A percentile compares a stretch with the other conserved stretches of the same genome.
Conservation (phyloP, 2,113 vertebrate species). For the Callipepla squamata region DNA sequence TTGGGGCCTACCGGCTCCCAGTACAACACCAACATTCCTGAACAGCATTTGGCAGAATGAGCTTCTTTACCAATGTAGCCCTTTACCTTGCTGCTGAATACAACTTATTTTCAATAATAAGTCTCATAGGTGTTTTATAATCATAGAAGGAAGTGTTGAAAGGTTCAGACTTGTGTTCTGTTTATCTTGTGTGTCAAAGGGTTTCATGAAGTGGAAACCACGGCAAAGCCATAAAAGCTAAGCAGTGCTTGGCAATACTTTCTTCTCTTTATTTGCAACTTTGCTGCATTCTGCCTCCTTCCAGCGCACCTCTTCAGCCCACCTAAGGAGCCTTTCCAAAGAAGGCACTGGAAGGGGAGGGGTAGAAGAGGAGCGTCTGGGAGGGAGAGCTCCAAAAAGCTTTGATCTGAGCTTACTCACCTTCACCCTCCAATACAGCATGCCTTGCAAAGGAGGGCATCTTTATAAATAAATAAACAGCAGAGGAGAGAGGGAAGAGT, state of each 20-base stretch:
- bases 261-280: neutral
- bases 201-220: neutral
- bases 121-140: neutral
- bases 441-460: conserved; percentile 48
- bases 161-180: neutral
- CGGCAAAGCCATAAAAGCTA: neutral
- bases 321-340: neutral
- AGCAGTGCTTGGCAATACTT: neutral
- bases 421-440: conserved; percentile 46
- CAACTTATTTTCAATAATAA: neutral
- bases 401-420: conserved; percentile 59
- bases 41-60: neutral
- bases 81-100: neutral
- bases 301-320: neutral
- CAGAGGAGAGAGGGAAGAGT: neutral
- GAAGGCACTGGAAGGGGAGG: neutral
- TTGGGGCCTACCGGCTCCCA: neutral
- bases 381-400: conserved; percentile 20
- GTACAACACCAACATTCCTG: neutral
- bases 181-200: neutral
- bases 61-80: neutral
- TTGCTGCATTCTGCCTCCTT: neutral
- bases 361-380: neutral
- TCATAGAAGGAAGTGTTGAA: neutral
- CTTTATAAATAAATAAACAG: conserved; percentile 69